These are phyloP conservation scores for Papilio polyxenes DNA, from an alignment of 1,140 invertebrate species.

Conservation along the genomic window DNA sequence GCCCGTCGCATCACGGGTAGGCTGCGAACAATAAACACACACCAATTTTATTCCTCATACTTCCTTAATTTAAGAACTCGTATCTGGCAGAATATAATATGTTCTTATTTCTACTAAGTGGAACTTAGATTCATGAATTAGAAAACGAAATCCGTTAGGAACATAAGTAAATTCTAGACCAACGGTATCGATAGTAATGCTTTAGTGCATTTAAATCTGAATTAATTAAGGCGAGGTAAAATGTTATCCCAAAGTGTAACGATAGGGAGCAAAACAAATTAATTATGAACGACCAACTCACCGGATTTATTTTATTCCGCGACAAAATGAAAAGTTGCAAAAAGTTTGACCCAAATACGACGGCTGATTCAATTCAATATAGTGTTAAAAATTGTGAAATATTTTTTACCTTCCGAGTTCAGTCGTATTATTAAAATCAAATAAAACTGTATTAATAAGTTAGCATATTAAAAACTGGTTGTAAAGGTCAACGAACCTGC, in stretches of 20 bases:
- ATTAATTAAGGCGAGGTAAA: neutral
- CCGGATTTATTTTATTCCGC: constrained; percentile 1
- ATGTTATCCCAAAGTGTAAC: neutral
- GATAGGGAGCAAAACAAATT: neutral
- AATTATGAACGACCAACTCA: neutral
- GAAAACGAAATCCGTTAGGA: too few relatives aligned
- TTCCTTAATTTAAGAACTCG: neutral
- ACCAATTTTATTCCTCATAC: neutral
- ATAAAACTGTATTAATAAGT: neutral
- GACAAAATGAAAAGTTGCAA: constrained; percentile 24
- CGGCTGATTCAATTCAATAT: constrained; percentile 9
- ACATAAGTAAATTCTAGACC: neutral
- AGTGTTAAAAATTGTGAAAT: neutral
- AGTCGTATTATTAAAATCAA: neutral
- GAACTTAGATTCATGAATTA: too few relatives aligned
- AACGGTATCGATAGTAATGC: neutral
- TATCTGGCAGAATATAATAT: neutral
- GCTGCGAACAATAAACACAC: constrained; percentile 81
- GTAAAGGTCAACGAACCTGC: neutral
- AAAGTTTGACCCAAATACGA: constrained; percentile 11
- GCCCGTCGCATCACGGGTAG: constrained; percentile 92
- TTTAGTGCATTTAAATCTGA: neutral
- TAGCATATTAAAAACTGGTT: neutral
- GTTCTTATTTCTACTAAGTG: too few relatives aligned
- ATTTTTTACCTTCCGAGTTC: neutral